Evolutionary conservation across 2,888 invertebrate species (phyloP), one percentile per base, ranked within the genome.

Genomic region (Pristionchus entomophagus): DNA sequence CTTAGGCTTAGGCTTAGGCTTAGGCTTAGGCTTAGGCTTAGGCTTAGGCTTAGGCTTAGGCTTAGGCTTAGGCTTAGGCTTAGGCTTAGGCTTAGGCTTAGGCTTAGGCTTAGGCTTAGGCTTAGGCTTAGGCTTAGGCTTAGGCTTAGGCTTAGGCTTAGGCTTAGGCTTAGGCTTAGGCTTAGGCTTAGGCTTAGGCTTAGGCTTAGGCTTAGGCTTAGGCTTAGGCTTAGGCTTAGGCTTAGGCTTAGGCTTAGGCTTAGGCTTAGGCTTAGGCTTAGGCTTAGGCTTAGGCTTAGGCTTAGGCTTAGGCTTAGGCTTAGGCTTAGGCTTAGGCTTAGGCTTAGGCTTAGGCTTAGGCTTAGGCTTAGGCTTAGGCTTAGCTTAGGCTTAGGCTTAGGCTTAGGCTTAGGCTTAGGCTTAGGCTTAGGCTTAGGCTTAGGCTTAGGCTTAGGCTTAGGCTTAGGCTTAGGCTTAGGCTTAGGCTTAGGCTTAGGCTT

Each of bases 201-300:
- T 86, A 86, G 73, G 51, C 86, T 86, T 73, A 86, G 86, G 86
- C 84, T 86, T 86, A 86, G 53, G 77, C 84, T 86, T 86, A 86
- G 73, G 84, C 86, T 86, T 86, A 86, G 80, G 86, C 85, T 86
- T 86, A 86, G 86, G 69, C 77, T 86, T 86, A 78, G 69, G 69
- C 85, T 86, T 84, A 86, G 77, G 85, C 86, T 86, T 86, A 86
- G 86, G 86, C 86, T 86, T 86, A 86, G 86, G 77, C 86, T 86
- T 86, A 86, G 73, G 51, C 86, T 86, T 73, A 86, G 86, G 86
- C 84, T 86, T 86, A 77, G 86, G 56, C 84, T 86, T 86, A 86
- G 73, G 84, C 86, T 86, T 86, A 86, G 80, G 86, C 85, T 86
- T 86, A 86, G 86, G 69, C 77, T 69, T 86, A 78, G 69, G 69